Evolutionary conservation across 2,797 vertebrate genomes (phyloP).

Genomic region (Gallinago nigripennis): DNA sequence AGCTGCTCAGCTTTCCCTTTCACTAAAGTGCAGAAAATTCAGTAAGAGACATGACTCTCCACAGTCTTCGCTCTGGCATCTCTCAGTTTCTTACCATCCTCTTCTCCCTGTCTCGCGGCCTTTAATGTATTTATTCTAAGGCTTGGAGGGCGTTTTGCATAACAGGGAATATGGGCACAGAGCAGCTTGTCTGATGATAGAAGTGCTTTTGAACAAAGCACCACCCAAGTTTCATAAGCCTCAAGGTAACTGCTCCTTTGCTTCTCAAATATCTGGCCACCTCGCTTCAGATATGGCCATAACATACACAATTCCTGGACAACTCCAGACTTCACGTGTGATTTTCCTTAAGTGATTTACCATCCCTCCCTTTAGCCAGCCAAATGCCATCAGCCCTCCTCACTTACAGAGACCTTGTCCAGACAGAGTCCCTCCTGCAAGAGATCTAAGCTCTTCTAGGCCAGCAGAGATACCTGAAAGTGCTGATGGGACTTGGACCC

Average conservation of each 20-base stretch:
- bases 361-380: not conserved
- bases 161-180: not conserved
- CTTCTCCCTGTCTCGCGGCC: not conserved
- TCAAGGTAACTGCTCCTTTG: not conserved
- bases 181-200: not conserved
- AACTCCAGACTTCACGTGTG: not conserved
- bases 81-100: not conserved
- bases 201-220: not conserved
- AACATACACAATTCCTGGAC: not conserved
- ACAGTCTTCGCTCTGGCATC: not conserved
- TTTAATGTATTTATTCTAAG: conserved; percentile 20
- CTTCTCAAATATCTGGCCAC: not conserved
- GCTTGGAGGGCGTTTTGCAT: not conserved
- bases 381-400: not conserved
- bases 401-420: not conserved
- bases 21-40: not conserved
- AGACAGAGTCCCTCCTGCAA: not conserved
- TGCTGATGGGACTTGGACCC: not conserved
- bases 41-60: not conserved
- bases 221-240: not conserved
- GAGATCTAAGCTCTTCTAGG: not conserved
- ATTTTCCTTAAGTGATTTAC: not conserved
- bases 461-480: not conserved
- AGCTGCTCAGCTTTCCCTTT: not conserved
- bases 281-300: accelerated